Evolutionary conservation across 1,140 invertebrate species (phyloP).

Genomic region (Fopius arisanus): DNA sequence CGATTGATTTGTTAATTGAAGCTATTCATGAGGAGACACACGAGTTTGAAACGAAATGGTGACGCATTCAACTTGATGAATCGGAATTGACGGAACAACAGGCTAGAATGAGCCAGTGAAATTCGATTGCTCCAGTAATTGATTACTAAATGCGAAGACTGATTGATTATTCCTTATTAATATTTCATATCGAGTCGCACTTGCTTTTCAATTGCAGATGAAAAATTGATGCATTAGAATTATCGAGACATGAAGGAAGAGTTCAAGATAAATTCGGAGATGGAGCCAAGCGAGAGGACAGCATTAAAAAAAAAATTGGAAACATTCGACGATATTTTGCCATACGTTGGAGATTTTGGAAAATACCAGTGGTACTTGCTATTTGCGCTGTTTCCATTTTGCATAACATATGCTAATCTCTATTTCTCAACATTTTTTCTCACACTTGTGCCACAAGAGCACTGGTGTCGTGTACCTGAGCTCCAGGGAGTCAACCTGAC

Average conservation of each 20-base stretch:
- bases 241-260: conserved; percentile 29
- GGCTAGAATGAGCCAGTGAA: not conserved
- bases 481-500: conserved; percentile 45
- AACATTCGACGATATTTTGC: conserved; percentile 65
- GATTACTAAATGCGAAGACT: not conserved
- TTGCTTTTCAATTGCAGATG: not conserved
- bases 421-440: conserved; percentile 63
- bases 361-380: conserved; percentile 66
- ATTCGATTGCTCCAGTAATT: not conserved
- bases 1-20: too few relatives aligned
- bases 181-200: too few relatives aligned
- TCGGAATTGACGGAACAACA: not conserved
- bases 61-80: not conserved
- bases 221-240: not conserved
- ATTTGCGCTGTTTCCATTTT: conserved; percentile 54
- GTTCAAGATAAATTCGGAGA: conserved; percentile 24
- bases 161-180: not conserved
- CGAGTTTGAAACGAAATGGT: too few relatives aligned
- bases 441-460: conserved; percentile 57
- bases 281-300: conserved; percentile 44
- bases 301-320: conserved; percentile 50
- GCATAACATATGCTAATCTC: conserved; percentile 52
- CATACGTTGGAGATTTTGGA: conserved; percentile 66
- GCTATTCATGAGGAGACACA: too few relatives aligned
- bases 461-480: conserved; percentile 60